Evolutionary conservation across 2,797 vertebrate genomes (phyloP).

Genomic region (Neoniphon sammara): DNA sequence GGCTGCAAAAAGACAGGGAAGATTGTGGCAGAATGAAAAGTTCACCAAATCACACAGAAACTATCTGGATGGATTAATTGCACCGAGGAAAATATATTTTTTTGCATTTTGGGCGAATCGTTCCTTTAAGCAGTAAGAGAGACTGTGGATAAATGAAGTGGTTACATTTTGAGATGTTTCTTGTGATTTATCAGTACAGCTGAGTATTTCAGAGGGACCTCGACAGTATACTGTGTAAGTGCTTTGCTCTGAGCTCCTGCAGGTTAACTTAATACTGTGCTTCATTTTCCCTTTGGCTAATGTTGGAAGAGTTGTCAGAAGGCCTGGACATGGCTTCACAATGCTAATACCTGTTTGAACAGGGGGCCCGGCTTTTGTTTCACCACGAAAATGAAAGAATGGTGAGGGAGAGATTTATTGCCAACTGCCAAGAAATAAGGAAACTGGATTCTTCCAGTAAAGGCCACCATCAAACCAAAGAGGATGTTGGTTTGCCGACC

Average conservation of each 20-base stretch:
- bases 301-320: background rate
- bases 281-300: constrained; percentile 5
- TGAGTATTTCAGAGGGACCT: constrained; percentile 12
- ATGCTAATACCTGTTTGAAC: background rate
- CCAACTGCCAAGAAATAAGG: constrained; percentile 48
- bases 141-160: constrained; percentile 13
- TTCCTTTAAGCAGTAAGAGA: constrained; percentile 1
- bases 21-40: no score
- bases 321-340: background rate
- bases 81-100: no score
- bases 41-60: no score
- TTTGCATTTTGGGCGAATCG: no score
- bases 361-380: background rate
- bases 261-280: constrained; percentile 11
- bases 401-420: constrained; percentile 6
- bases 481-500: constrained; percentile 73
- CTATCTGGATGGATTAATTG: no score
- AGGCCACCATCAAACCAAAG: constrained; percentile 44
- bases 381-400: constrained; percentile 11
- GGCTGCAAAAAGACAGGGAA: no score
- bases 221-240: background rate
- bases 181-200: constrained; percentile 8
- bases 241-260: constrained; percentile 16
- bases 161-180: constrained; percentile 25
- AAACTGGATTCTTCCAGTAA: constrained; percentile 47